Conservation (phyloP, 1,140 invertebrate species). For the Patella vulgata region DNA sequence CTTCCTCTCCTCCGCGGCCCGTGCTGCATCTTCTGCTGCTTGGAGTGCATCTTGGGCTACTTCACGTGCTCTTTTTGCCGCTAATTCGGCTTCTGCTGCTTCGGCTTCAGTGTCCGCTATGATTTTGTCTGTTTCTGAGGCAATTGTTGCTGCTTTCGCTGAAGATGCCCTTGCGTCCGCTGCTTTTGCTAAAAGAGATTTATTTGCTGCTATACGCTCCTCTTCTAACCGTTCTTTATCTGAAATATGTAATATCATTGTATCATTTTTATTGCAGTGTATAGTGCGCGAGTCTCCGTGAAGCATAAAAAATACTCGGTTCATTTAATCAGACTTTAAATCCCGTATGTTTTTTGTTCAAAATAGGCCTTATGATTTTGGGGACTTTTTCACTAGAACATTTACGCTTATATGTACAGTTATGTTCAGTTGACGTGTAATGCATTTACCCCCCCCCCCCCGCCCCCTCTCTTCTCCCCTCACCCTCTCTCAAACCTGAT, state of each 20-base stretch:
- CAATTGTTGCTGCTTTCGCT: slow-evolving; percentile 24
- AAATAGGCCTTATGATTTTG: too few relatives aligned
- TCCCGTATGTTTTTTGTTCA: too few relatives aligned
- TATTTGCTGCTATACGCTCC: slow-evolving; percentile 26
- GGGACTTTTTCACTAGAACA: too few relatives aligned
- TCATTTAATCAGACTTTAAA: too few relatives aligned
- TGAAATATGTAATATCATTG: slow-evolving; percentile 14
- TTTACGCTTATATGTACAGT: too few relatives aligned
- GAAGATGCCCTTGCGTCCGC: slow-evolving; percentile 35
- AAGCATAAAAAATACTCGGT: too few relatives aligned
- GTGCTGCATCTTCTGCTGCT: slow-evolving; percentile 32
- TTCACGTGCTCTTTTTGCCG: slow-evolving; percentile 32
- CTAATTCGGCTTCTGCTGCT: slow-evolving; percentile 34
- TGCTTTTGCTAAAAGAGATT: slow-evolving; percentile 33
- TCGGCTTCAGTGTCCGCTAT: slow-evolving; percentile 37
- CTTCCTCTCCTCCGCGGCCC: slow-evolving; percentile 29
- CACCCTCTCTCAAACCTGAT: too few relatives aligned
- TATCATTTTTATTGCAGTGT: too few relatives aligned
- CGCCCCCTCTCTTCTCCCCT: too few relatives aligned
- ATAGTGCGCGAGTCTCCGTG: too few relatives aligned
- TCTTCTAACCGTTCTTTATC: slow-evolving; percentile 25
- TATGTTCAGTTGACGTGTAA: too few relatives aligned
- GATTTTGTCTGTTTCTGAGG: slow-evolving; percentile 25
- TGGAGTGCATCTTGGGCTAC: slow-evolving; percentile 24
- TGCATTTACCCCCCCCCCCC: too few relatives aligned